Percentiles rank a stretch among this genome's conserved stretches.
Evolutionary conservation across 2,888 invertebrate genomes (phyloP).

Genomic region (Coremacera marginata): DNA sequence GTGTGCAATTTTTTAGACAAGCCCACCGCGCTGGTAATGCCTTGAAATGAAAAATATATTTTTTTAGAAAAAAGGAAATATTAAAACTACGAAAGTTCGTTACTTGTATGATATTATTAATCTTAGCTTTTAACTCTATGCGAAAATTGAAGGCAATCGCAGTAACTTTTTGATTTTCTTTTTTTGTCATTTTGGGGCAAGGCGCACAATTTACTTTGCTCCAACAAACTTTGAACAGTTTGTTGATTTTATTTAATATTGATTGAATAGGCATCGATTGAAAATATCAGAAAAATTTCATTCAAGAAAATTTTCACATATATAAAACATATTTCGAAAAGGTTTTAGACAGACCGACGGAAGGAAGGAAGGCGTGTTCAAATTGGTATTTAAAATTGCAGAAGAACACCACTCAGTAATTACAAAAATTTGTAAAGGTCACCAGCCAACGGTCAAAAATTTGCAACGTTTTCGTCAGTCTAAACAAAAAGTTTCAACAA

Average conservation of each 20-base stretch:
- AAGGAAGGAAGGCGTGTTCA: slow-evolving; percentile 34
- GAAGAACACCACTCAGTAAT: slow-evolving; percentile 18
- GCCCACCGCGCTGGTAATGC: no score
- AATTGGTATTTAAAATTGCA: slow-evolving; percentile 41
- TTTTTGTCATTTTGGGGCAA: no score
- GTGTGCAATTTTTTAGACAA: no score
- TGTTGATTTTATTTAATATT: slow-evolving; percentile 13
- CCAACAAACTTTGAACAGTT: slow-evolving; percentile 8
- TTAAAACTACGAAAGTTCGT: no score
- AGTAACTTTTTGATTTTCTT: no score
- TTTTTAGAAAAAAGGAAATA: no score
- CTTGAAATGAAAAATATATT: no score
- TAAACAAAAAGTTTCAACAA: background rate
- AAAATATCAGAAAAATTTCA: slow-evolving; percentile 31
- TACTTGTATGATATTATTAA: no score
- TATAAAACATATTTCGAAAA: slow-evolving; percentile 43
- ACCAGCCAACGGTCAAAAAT: slow-evolving; percentile 12
- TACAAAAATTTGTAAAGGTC: slow-evolving; percentile 9
- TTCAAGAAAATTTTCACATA: slow-evolving; percentile 43
- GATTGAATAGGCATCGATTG: slow-evolving; percentile 26
- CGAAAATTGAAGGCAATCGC: no score
- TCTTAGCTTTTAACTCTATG: no score
- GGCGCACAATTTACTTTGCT: slow-evolving; percentile 21
- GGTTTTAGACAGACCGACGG: slow-evolving; percentile 41
- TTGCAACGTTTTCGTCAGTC: slow-evolving; percentile 1